Evolutionary conservation across 2,888 invertebrate species (phyloP), one percentile per base, ranked within the genome.

Genomic region (Diarsia brunnea): DNA sequence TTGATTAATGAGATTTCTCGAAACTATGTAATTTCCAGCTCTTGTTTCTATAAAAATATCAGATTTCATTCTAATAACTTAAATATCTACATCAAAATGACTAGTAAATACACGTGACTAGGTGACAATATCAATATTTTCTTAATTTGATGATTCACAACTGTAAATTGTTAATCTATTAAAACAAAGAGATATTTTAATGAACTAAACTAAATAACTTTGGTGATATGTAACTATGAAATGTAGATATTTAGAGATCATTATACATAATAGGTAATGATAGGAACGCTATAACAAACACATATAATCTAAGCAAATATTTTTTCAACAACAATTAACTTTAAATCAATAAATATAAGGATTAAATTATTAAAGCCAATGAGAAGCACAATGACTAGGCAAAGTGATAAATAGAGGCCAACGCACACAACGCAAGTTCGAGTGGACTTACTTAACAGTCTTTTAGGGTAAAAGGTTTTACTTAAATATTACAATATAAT

Each of bases 391-490:
- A 84, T 66, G 60, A 79, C 66, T 65, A 81, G 67, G 68, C 77
- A 76, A 76, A 87, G 78, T 83, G 79, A 84, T 81, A 75, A 84
- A 80, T 71, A 88, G 82, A 91, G 82, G 89, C 89, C 81, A 89
- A 85, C 65, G 75, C 77, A 88, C 91, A 92, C 91, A 93, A 94
- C 92, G 83, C 90, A 93, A 90, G 89, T 89, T 90, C 65, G 77
- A 90, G 81, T 92, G 92, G 93, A 94, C 95, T 92, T 94, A 94
- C 87, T 89, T 93, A 93, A 92, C 95, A 95, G 94, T 95, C 95
- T 95, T 95, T 85, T 91, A 92, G 90, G 92, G 91, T 92, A 86
- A 92, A 92, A 89, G 78, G 81, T 89, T 86, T 88, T 90, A 90
- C 84, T 84, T 82, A 88, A 82, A 82, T 63, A 82, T 82, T 89